Evolutionary conservation across 1,140 invertebrate genomes (phyloP).

Genomic region (Nylanderia fulva): DNA sequence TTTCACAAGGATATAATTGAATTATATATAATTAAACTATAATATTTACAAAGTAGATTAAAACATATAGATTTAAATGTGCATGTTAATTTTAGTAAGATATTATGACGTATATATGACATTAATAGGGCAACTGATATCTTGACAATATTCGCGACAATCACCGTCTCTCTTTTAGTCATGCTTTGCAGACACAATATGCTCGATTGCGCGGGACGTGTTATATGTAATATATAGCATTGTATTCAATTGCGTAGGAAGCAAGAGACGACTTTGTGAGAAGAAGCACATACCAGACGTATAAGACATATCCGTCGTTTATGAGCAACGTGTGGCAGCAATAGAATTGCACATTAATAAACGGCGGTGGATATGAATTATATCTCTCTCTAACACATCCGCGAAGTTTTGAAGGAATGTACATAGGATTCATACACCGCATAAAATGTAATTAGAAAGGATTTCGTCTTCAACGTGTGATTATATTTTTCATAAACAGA

Average conservation of each 20-base stretch:
- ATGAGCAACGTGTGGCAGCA: slow-evolving; percentile 10
- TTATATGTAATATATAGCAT: neutral
- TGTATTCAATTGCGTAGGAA: slow-evolving; percentile 3
- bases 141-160: neutral
- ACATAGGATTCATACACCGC: neutral
- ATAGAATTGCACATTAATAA: slow-evolving; percentile 36
- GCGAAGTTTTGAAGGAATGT: neutral
- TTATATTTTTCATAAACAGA: neutral
- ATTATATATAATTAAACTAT: neutral
- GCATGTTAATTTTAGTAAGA: too few species aligned
- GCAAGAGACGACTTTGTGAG: slow-evolving; percentile 3
- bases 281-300: slow-evolving; percentile 14
- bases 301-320: neutral
- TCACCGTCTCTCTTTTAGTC: neutral
- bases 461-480: slow-evolving; percentile 7
- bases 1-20: neutral
- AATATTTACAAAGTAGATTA: neutral
- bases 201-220: neutral
- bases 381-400: slow-evolving; percentile 4
- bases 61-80: too few species aligned
- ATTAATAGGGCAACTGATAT: neutral
- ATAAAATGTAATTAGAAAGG: neutral
- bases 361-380: slow-evolving; percentile 30
- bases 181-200: neutral
- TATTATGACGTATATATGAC: too few species aligned